Base-by-base conservation (phyloP, 2,888 invertebrate genomes). In the Pyrocoelia pectoralis region DNA sequence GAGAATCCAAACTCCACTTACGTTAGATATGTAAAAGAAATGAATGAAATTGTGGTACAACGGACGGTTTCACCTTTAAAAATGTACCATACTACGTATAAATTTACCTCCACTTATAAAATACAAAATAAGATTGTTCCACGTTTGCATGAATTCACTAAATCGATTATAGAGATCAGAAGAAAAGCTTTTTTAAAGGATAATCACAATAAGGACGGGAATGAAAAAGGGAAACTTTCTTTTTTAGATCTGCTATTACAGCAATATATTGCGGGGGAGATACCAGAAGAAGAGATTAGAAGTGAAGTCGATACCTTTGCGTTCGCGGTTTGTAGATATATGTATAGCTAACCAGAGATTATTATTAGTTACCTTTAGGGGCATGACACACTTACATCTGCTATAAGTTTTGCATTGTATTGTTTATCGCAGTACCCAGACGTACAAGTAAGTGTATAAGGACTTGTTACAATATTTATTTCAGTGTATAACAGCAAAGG, bases 301-400 rank as follows among this genome's bases (percentile, higher is more conserved):
- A 88, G 89, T 75, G 89, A 91, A 81, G 89, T 90, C 0, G 88
- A 90, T 68, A 91, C 91, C 0, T 90, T 91, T 70, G 88, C 90
- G 87, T 91, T 91, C 77, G 90, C 87, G 77, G 88, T 88, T 72
- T 33, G 9, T 15, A 41, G 12, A 9, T 40, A 38, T 15, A 33
- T 12, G 6, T 28, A n/a, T n/a, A n/a, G n/a, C n/a, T n/a, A n/a
- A n/a, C 6, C 15, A 6, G 33, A 17, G 6, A 3, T 3, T 46
- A 17, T 56, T 28, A 29, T n/a, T 41, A n/a, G 12, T 40, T 18
- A n/a, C n/a, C 4, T 53, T 18, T 19, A 33, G 41, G 19, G 29
- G 1, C 82, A 83, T 63, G 82, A 84, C 64, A 84, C 84, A 0
- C 83, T 83, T 14, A 74, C 83, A 1, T 77, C 83, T 6, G 81